These are phyloP conservation scores for Chiropotes sagulatus DNA, from an alignment of 2,797 vertebrate species.

Conservation along the genomic window DNA sequence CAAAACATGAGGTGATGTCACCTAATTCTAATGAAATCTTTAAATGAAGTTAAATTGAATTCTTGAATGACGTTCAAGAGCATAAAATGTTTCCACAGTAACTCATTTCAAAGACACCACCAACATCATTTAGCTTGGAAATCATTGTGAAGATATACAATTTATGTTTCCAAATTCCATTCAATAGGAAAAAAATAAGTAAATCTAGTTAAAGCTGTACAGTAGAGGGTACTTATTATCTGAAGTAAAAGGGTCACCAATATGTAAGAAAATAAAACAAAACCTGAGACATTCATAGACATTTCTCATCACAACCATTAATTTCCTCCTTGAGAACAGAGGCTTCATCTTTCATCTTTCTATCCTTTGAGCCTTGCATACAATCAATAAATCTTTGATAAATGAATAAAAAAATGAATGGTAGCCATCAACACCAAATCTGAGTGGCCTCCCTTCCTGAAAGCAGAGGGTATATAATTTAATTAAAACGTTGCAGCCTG, in stretches of 20 bases:
- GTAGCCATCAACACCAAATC: neutral
- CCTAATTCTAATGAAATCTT: slow-evolving; percentile 35
- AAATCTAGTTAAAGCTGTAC: neutral
- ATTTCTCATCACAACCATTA: neutral
- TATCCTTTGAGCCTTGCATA: neutral
- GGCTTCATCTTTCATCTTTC: neutral
- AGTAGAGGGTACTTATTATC: neutral
- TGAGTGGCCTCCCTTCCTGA: neutral
- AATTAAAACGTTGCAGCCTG: neutral
- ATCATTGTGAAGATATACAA: neutral
- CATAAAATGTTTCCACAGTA: neutral
- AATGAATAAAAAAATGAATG: neutral
- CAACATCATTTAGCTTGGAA: neutral
- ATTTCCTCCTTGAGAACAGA: neutral
- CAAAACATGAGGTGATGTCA: slow-evolving; percentile 1
- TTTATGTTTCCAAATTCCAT: neutral
- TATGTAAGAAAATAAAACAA: slow-evolving; percentile 7
- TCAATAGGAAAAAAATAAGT: neutral
- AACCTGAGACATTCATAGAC: neutral
- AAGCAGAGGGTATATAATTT: neutral
- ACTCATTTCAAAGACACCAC: slow-evolving; percentile 9
- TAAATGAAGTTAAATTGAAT: neutral
- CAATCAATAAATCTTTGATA: neutral
- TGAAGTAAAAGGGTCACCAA: neutral
- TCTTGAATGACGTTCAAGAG: neutral